phyloP scores from a whole-genome alignment of 2,888 invertebrate species.

The Allolobophora icterica region DNA sequence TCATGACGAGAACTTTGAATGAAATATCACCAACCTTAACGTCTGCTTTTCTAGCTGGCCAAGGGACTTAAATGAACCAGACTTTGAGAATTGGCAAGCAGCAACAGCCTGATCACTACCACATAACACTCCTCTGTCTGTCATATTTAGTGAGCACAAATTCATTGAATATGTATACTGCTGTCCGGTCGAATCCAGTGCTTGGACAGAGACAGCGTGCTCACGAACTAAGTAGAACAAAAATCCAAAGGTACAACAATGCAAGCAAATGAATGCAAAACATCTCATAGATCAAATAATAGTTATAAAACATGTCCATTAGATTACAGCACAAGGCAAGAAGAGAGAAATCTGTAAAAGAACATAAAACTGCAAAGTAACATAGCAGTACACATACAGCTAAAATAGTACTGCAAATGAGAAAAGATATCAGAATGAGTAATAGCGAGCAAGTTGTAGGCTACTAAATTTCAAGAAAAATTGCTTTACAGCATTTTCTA shows the following conservation, averaged over 20 bases:
- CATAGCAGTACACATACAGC: neutral
- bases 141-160: neutral
- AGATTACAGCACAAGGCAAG: neutral
- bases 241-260: neutral
- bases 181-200: neutral
- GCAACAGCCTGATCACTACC: neutral
- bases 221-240: neutral
- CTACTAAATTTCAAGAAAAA: neutral
- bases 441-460: neutral
- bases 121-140: neutral
- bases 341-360: neutral
- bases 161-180: neutral
- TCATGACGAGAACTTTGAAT: neutral
- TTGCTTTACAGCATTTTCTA: neutral
- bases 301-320: neutral
- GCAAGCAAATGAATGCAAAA: neutral
- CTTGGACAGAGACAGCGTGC: neutral
- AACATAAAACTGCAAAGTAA: neutral
- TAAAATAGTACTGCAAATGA: neutral
- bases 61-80: neutral
- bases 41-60: conserved; percentile 32
- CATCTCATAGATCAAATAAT: neutral
- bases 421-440: neutral
- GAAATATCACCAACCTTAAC: conserved; percentile 26
- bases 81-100: neutral